Base-by-base conservation (phyloP, 2,113 vertebrate genomes). In the Lathamus discolor region DNA sequence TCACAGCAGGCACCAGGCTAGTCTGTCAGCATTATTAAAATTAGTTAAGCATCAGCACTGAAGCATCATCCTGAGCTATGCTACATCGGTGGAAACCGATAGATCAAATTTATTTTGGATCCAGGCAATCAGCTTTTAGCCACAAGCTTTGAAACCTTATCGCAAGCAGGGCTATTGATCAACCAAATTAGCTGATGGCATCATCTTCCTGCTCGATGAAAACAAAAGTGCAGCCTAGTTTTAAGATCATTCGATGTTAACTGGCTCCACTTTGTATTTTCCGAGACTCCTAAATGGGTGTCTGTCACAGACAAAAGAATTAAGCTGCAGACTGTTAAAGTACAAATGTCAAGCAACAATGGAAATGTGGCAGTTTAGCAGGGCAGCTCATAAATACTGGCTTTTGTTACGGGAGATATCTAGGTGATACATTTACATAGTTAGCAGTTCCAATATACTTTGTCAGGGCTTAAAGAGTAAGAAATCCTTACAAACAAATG, bases 21-120 rank as follows among this genome's bases (percentile, higher is more conserved):
- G 63, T 66, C 96, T 92, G 84, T 86, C 92, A 95, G 93, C 82
- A 78, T 81, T 83, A 83, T 64, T 83, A 93, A 95, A 96, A 94
- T 68, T 77, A 94, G 92, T 92, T 94, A 91, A 86, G 86, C 95
- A 94, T 94, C 95, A 91, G 84, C 95, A 90, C 87, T 78, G 91
- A 96, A 91, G 90, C 91, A 92, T 91, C 78, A 83, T 94, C 66
- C 92, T 29, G 6, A 76, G 46, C 92, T 94, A 77, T 24, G 63
- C 78, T 75, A 88, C 92, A 95, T 91, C 54, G 80, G 96, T 94
- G 91, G 91, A 96, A 95, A 89, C 94, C 94, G 74, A 95, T 95
- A 96, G 96, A 94, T 93, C 96, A 95, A 97, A 96, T 94, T 96
- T 77, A 95, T 96, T 96, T 94, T 96, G 76, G 87, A 96, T 55